Conservation (phyloP, 2,888 invertebrate genomes). For the Melieria crassipennis region DNA sequence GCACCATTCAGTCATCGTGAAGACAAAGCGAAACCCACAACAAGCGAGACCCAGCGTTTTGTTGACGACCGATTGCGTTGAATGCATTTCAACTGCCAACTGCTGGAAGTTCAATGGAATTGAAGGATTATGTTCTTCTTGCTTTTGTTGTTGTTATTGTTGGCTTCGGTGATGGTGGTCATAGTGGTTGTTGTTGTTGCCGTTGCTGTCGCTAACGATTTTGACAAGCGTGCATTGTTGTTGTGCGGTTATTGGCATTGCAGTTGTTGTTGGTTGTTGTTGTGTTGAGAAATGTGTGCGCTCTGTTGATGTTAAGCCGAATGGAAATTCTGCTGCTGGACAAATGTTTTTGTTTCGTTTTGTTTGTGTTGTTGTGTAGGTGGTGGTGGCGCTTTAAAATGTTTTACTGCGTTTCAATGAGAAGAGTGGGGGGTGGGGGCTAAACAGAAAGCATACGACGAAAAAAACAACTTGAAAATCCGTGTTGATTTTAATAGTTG, state of each 20-base stretch:
- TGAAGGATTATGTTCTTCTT: slow-evolving; percentile 29
- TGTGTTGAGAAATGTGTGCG: background rate
- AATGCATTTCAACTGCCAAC: slow-evolving; percentile 42
- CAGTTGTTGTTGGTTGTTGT: background rate
- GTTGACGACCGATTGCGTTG: too few species aligned
- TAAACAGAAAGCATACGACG: too few species aligned
- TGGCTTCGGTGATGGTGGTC: too few species aligned
- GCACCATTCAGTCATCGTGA: too few species aligned
- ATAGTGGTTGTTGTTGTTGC: slow-evolving; percentile 10
- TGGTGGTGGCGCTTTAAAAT: background rate
- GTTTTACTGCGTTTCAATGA: background rate
- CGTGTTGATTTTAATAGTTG: slow-evolving; percentile 41
- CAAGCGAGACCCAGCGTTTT: too few species aligned
- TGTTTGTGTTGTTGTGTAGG: slow-evolving; percentile 2
- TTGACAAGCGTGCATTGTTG: slow-evolving; percentile 58
- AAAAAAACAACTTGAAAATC: background rate
- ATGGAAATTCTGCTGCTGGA: background rate
- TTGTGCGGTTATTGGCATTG: too few species aligned
- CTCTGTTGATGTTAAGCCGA: background rate
- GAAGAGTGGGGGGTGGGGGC: background rate
- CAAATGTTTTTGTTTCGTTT: background rate
- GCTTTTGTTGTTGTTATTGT: slow-evolving; percentile 1
- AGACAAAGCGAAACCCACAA: too few species aligned
- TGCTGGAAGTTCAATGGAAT: slow-evolving; percentile 52
- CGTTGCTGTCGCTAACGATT: slow-evolving; percentile 43